Evolutionary conservation across 2,888 invertebrate genomes (phyloP).

Genomic region (Spodoptera littoralis): DNA sequence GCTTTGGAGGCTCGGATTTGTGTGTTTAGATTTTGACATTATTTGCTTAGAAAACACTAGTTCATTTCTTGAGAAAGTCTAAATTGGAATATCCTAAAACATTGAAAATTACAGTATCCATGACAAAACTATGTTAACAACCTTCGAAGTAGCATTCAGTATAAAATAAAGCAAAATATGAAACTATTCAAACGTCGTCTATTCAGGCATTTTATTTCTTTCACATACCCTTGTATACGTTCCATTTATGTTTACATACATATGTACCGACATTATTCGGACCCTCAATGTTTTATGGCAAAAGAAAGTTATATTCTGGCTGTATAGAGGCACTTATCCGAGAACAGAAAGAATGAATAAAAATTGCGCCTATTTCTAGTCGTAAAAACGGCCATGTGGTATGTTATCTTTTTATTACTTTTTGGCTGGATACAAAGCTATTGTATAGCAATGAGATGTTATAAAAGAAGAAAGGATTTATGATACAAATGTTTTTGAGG

Average conservation of each 20-base stretch:
- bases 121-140: not conserved
- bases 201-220: slow-evolving; percentile 44
- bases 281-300: slow-evolving; percentile 51
- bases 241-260: slow-evolving; percentile 45
- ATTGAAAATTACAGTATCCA: not conserved
- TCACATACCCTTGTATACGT: slow-evolving; percentile 27
- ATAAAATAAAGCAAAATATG: slow-evolving; percentile 19
- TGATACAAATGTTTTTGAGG: slow-evolving; percentile 6
- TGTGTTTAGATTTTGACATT: too few relatives aligned
- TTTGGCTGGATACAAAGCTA: slow-evolving; percentile 30
- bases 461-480: slow-evolving; percentile 27
- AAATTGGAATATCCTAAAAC: not conserved
- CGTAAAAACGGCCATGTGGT: slow-evolving; percentile 44
- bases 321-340: slow-evolving; percentile 43
- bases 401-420: slow-evolving; percentile 48
- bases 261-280: slow-evolving; percentile 45
- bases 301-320: slow-evolving; percentile 34
- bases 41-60: too few relatives aligned
- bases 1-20: too few relatives aligned
- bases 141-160: not conserved
- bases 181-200: slow-evolving; percentile 39
- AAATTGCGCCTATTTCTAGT: slow-evolving; percentile 43
- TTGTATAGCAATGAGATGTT: slow-evolving; percentile 41
- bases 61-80: not conserved
- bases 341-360: slow-evolving; percentile 47